Percentiles rank a stretch among this genome's conserved stretches.
These are phyloP conservation scores for Hybognathus amarus DNA, from an alignment of 2,797 vertebrate genomes.

Conservation along the genomic window DNA sequence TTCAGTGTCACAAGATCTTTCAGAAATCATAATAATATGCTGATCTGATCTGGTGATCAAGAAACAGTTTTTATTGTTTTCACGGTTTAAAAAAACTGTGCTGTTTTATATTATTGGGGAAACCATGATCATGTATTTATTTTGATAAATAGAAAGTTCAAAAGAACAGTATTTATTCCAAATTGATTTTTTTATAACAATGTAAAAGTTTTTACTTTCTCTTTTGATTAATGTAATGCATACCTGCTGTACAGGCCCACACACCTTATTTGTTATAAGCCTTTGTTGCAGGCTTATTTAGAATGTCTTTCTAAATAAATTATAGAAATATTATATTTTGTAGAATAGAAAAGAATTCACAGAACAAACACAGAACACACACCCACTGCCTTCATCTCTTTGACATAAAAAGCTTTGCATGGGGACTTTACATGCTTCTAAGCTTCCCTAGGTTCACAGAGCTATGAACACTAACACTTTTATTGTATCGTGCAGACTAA, in stretches of 20 bases:
- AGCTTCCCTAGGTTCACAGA: constrained; percentile 36
- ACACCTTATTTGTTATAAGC: neutral
- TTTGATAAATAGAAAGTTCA: neutral
- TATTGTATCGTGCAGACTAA: constrained; percentile 29
- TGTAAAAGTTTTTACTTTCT: neutral
- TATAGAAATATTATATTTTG: neutral
- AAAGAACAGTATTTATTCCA: neutral
- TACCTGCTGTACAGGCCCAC: neutral
- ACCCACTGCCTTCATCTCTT: neutral
- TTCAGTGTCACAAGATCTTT: neutral
- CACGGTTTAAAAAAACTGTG: neutral
- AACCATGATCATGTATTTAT: neutral
- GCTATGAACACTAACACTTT: constrained; percentile 29
- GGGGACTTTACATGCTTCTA: constrained; percentile 15
- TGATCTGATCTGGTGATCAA: neutral
- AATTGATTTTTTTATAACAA: neutral
- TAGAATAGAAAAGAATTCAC: neutral
- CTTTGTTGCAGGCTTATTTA: neutral
- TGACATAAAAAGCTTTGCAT: neutral
- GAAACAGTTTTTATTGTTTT: neutral
- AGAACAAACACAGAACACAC: neutral
- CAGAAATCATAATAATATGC: neutral
- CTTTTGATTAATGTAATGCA: neutral
- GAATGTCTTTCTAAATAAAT: neutral
- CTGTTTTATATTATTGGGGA: neutral